Evolutionary conservation across 1,140 invertebrate species (phyloP).

Genomic region (Drosophila hydei): DNA sequence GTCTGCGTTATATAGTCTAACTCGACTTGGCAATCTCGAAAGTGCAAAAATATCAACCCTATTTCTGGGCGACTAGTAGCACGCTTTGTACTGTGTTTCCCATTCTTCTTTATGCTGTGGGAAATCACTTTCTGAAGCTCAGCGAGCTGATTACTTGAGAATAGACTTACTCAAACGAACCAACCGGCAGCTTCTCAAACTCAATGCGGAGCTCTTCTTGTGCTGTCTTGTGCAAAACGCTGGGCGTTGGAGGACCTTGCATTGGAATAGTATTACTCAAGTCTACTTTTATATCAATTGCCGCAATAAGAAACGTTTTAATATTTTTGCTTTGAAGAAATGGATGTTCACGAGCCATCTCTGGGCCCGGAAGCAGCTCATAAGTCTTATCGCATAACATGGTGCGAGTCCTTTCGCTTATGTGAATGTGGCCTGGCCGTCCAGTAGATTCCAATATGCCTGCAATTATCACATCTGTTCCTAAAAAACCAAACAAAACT

Average conservation of each 20-base stretch:
- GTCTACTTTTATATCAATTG: conserved; percentile 16
- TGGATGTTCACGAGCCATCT: conserved; percentile 86
- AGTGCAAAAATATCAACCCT: conserved; percentile 47
- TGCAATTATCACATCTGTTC: conserved; percentile 93
- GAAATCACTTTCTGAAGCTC: background rate
- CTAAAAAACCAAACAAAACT: conserved; percentile 12
- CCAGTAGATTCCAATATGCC: conserved; percentile 97
- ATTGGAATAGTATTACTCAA: rapidly evolving
- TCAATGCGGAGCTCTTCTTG: conserved; percentile 36
- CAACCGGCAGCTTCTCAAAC: conserved; percentile 74
- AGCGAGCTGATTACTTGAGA: no score
- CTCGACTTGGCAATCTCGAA: conserved; percentile 63
- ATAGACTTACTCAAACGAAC: conserved; percentile 54
- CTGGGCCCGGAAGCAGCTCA: conserved; percentile 85
- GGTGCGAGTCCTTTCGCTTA: conserved; percentile 91
- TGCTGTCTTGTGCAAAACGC: background rate
- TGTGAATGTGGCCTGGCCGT: conserved; percentile 92
- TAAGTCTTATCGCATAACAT: conserved; percentile 85
- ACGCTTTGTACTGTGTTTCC: no score
- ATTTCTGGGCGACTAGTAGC: background rate
- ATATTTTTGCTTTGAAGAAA: conserved; percentile 88
- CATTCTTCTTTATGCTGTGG: conserved; percentile 1
- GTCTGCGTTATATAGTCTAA: conserved; percentile 60
- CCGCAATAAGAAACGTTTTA: conserved; percentile 88
- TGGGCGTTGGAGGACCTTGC: no score